Conservation (phyloP, 1,140 invertebrate species). For the Zelostemma sp. region DNA sequence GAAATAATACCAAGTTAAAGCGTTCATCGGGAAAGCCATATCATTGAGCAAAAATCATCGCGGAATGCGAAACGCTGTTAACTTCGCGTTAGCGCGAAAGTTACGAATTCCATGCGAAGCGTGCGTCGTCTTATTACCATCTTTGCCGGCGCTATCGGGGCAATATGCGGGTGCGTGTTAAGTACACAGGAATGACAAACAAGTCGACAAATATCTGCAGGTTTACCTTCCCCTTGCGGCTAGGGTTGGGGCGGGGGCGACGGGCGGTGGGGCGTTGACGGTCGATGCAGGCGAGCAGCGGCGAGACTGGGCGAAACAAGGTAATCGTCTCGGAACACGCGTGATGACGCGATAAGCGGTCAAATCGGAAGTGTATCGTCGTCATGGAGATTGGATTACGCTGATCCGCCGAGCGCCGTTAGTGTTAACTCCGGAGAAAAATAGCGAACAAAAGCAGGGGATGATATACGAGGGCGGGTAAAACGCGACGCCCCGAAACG, state of each 20-base stretch:
- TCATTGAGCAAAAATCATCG: too few relatives aligned
- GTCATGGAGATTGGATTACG: conserved; percentile 16
- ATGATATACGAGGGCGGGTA: conserved; percentile 15
- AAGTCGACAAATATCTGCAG: conserved; percentile 12
- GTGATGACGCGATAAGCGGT: conserved; percentile 17
- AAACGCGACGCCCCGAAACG: neutral
- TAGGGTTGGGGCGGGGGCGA: too few relatives aligned
- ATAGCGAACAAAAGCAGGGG: neutral
- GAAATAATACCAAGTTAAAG: too few relatives aligned
- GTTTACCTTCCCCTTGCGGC: conserved; percentile 13
- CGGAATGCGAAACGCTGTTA: too few relatives aligned
- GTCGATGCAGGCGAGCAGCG: conserved; percentile 3
- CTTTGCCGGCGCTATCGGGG: conserved; percentile 8
- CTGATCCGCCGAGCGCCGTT: conserved; percentile 2
- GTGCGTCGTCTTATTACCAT: conserved; percentile 15
- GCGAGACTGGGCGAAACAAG: conserved; percentile 5
- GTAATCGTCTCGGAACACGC: conserved; percentile 19
- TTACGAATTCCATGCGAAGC: neutral
- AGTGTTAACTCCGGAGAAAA: conserved; percentile 1
- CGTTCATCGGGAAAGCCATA: too few relatives aligned
- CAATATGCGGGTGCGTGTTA: conserved; percentile 7
- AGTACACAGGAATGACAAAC: conserved; percentile 17
- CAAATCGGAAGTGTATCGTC: conserved; percentile 21
- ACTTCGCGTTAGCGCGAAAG: too few relatives aligned
- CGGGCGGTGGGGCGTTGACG: neutral